These are phyloP conservation scores for Catostomus latipinnis DNA, from an alignment of 2,797 vertebrate species.

Conservation along the genomic window DNA sequence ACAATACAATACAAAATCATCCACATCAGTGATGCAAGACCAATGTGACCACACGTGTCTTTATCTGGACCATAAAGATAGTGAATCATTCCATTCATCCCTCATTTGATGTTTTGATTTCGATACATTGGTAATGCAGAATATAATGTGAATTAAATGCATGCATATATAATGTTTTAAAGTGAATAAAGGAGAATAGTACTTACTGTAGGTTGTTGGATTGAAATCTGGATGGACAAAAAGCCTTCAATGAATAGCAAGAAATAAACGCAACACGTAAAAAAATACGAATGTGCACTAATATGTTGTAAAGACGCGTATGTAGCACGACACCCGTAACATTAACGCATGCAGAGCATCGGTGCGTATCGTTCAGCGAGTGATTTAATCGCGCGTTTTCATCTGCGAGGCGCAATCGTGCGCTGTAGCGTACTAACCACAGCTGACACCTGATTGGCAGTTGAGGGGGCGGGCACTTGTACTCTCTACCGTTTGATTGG, in stretches of 20 bases:
- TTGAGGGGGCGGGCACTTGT: neutral
- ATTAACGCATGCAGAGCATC: neutral
- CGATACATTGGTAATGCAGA: neutral
- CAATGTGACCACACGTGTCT: neutral
- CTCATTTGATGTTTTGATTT: neutral
- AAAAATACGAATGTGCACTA: neutral
- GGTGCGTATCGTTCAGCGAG: neutral
- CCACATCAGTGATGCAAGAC: neutral
- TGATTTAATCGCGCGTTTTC: constrained; percentile 17
- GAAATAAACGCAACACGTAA: too few relatives aligned
- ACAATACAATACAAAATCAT: neutral
- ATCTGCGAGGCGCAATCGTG: neutral
- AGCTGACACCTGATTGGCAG: constrained; percentile 41
- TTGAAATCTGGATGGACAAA: neutral
- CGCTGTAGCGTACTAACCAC: neutral
- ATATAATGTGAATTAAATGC: neutral
- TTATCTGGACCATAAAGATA: neutral
- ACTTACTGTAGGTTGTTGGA: constrained; percentile 19
- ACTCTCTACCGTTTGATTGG: constrained; percentile 32
- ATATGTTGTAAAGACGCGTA: neutral
- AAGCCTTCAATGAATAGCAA: neutral
- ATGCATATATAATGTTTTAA: neutral
- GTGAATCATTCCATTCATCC: neutral
- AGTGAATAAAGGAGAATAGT: neutral
- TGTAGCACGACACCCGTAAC: neutral